A percentile compares a stretch with the other conserved stretches of the same genome.
Conservation (phyloP, 2,797 vertebrate genomes). For the Psittacula derbiana region DNA sequence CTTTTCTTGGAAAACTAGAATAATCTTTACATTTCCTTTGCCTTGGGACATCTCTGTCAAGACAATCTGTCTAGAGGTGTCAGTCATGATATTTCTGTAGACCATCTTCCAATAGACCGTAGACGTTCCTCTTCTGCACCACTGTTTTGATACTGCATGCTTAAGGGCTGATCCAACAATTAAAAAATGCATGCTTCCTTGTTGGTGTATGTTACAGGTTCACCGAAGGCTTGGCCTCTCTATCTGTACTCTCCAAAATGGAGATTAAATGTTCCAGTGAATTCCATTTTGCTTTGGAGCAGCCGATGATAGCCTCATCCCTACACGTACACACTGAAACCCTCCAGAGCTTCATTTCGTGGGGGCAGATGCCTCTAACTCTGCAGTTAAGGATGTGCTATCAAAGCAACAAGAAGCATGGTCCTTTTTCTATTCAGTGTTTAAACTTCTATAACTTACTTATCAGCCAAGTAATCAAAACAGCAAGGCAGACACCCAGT, state of each 20-base stretch:
- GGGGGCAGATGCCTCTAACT: not conserved
- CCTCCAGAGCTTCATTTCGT: not conserved
- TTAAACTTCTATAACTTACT: slow-evolving; percentile 14
- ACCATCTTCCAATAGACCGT: not conserved
- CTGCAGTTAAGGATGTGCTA: not conserved
- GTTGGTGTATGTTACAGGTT: not conserved
- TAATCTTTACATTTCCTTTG: not conserved
- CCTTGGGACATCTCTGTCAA: not conserved
- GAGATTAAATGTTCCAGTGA: not conserved
- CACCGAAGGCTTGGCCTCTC: not conserved
- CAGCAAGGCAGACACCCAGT: not conserved
- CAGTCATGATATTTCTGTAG: not conserved
- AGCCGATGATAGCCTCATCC: not conserved
- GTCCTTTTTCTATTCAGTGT: not conserved
- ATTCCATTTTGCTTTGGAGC: not conserved
- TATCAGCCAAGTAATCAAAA: slow-evolving; percentile 23
- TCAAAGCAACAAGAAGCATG: not conserved
- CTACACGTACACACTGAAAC: not conserved
- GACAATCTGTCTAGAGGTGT: not conserved
- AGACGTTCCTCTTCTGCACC: not conserved
- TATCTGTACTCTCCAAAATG: not conserved
- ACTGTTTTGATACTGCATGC: not conserved
- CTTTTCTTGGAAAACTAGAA: not conserved
- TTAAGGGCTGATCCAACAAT: not conserved
- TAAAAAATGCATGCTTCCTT: not conserved